These are phyloP conservation scores for Zaprionus taronus DNA, from an alignment of 1,140 invertebrate species.

Conservation along the genomic window DNA sequence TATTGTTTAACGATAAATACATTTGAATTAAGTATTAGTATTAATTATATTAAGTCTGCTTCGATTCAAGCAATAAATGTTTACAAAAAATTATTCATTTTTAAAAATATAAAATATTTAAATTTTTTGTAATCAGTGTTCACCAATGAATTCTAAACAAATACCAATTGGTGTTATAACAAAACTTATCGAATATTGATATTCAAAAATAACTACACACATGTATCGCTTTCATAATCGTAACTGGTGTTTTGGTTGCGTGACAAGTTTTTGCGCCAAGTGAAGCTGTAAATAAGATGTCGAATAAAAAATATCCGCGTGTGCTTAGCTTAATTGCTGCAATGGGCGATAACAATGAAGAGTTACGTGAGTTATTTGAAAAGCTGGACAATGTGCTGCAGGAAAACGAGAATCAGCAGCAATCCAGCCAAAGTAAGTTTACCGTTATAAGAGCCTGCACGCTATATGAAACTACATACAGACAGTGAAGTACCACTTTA, in stretches of 20 bases:
- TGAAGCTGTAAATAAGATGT: constrained; percentile 3
- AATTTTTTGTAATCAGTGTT: too few relatives aligned
- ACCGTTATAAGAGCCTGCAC: not conserved
- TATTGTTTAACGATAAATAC: not conserved
- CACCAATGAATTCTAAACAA: too few relatives aligned
- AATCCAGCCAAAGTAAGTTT: constrained; percentile 3
- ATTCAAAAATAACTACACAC: not conserved
- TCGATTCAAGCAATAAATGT: too few relatives aligned
- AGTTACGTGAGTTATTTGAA: not conserved
- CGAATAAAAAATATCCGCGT: not conserved
- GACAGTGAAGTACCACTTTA: too few relatives aligned
- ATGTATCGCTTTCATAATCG: not conserved
- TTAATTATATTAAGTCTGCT: too few relatives aligned
- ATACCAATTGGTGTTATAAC: too few relatives aligned
- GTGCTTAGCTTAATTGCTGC: not conserved
- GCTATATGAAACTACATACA: too few relatives aligned
- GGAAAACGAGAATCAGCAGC: not conserved
- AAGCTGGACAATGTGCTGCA: constrained; percentile 14
- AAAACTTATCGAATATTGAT: not conserved
- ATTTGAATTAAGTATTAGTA: too few relatives aligned
- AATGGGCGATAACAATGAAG: not conserved
- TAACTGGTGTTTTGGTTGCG: not conserved
- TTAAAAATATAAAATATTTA: too few relatives aligned
- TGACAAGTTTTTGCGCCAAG: not conserved
- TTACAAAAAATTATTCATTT: too few relatives aligned